Base-by-base conservation (phyloP, 1,140 invertebrate species). In the Polypedilum vanderplanki region DNA sequence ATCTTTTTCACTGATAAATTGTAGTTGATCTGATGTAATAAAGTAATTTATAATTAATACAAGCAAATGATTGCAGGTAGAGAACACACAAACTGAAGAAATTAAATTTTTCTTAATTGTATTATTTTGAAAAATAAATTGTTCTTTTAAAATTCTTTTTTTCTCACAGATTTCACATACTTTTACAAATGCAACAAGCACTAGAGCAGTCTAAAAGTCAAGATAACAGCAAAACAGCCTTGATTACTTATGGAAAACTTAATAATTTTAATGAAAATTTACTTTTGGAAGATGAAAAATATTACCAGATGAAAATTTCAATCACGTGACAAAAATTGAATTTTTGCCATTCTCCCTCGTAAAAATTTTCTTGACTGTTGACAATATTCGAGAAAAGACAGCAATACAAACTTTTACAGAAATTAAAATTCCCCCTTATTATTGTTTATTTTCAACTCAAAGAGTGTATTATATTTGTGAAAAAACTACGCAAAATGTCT, bases 211-310 rank as follows among this genome's bases (percentile, higher is more conserved):
- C n/a, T 15, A 57, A n/a, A n/a, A 15, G n/a, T n/a, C 46, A n/a
- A 57, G n/a, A 57, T n/a, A 57, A 57, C n/a, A 12, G 12, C n/a
- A 12, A n/a, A 12, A 1, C 15, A n/a, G n/a, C 12, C 8, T 15
- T 57, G 46, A 57, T 57, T 57, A 57, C 46, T 57, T 57, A 57
- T n/a, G 46, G 46, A 57, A 57, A 57, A 57, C n/a, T 12, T 57
- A n/a, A 12, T 4, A 57, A 57, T n/a, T n/a, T 57, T 57, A 12
- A 57, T 57, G 46, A 15, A 57, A 57, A 57, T n/a, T 57, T 57
- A 57, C 12, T n/a, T 57, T 57, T 57, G 46, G n/a, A 57, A n/a
- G 46, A 57, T 12, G n/a, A 57, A 57, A 57, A 57, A 57, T 57
- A 57, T 57, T 57, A 57, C 46, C 46, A 12, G 46, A 57, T 57